Evolutionary conservation across 2,113 vertebrate genomes (phyloP), one percentile per base, ranked within the genome.

Genomic region (Alaudala cheleensis): DNA sequence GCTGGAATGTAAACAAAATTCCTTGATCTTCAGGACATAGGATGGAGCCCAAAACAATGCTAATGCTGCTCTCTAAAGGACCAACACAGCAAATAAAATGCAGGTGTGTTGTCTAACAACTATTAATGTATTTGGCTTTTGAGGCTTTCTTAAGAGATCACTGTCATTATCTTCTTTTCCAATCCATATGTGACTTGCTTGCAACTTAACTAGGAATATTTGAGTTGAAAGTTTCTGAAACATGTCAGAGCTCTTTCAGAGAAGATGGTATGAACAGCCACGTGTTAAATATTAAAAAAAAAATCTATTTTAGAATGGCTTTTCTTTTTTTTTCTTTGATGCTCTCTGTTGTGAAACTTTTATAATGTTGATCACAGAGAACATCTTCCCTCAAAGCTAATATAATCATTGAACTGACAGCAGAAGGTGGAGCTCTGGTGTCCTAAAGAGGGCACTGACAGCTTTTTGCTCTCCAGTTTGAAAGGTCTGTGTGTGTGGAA

Each of bases 281-380:
- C 7, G 7, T 3, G 25, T 31, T 61, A 81, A 83, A 84, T 6
- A 29, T 16, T 34, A 44, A 51, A 21, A 42, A 40, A 40, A 34
- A 58, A 13, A 23, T 5, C 49, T 74, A 26, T 76, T 94, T 93
- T n/a, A 72, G 72, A 90, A 93, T 60, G 77, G n/a, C n/a, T n/a
- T n/a, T n/a, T n/a, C 67, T 91, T 92, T 73, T 92, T 76, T 93
- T 64, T 81, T 69, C 54, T 93, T 70, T 85, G 25, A 76, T 87
- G 64, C 24, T 70, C 3, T 61, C 44, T 74, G 70, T 81, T 88
- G 86, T 92, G n/a, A 93, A 95, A 92, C 39, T 88, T 96, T 86
- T 49, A 85, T 69, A 69, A 29, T 33, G 45, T 17, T 81, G 69
- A 61, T 71, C 53, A 87, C 1, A 76, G 25, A 79, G 53, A 90